Evolutionary conservation across 2,113 vertebrate genomes (phyloP).

Genomic region (Pavo muticus): DNA sequence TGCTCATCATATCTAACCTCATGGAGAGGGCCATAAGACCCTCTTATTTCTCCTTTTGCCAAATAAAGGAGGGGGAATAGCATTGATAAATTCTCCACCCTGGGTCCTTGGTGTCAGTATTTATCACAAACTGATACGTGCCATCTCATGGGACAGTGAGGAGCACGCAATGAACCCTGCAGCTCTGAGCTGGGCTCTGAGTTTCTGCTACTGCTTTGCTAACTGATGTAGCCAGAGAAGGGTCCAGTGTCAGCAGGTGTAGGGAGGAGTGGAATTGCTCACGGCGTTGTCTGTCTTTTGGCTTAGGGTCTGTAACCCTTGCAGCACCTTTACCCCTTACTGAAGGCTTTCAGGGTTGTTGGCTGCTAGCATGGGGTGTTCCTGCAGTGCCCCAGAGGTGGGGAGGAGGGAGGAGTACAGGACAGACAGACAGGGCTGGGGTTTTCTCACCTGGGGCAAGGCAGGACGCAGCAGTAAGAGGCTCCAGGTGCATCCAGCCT

Average conservation of each 20-base stretch:
- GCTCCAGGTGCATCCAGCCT: not conserved
- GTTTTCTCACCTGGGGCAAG: not conserved
- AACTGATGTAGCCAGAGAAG: not conserved
- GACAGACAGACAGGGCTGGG: not conserved
- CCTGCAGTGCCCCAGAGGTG: not conserved
- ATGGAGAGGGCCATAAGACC: not conserved
- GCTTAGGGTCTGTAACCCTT: not conserved
- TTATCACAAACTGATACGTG: fast-evolving
- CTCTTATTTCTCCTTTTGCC: not conserved
- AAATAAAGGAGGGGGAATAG: fast-evolving
- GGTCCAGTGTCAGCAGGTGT: not conserved
- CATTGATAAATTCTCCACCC: fast-evolving
- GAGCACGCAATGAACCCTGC: not conserved
- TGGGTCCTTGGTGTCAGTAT: not conserved
- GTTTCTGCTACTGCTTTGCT: not conserved
- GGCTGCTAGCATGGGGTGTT: not conserved
- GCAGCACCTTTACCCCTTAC: not conserved
- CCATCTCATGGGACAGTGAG: not conserved
- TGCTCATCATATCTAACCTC: not conserved
- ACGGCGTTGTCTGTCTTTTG: not conserved
- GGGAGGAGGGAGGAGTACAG: too few species aligned
- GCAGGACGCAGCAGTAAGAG: not conserved
- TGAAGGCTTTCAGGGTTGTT: not conserved
- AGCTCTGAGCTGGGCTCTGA: not conserved
- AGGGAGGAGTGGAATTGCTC: not conserved